Evolutionary conservation across 2,113 vertebrate genomes (phyloP).

Genomic region (Solea solea): DNA sequence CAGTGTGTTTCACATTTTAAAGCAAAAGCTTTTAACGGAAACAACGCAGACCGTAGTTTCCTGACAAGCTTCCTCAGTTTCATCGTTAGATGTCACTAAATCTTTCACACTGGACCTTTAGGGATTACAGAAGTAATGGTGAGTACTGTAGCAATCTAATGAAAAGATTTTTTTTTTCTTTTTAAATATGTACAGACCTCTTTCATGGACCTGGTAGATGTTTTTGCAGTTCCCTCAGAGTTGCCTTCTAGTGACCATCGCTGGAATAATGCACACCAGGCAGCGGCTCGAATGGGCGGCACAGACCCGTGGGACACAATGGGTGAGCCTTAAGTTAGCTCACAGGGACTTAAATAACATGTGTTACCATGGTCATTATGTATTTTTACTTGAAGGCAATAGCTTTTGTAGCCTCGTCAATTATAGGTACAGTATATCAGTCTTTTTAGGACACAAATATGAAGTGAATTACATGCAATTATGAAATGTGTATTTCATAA

Average conservation of each 20-base stretch:
- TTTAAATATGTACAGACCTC: constrained; percentile 84
- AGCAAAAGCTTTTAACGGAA: too few relatives aligned
- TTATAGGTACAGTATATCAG: not conserved
- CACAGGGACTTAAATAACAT: not conserved
- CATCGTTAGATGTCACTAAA: too few relatives aligned
- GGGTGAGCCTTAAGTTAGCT: constrained; percentile 64
- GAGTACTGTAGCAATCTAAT: not conserved
- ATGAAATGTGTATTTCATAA: not conserved
- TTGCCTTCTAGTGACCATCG: constrained; percentile 53
- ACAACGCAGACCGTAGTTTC: too few relatives aligned
- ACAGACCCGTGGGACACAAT: constrained; percentile 79
- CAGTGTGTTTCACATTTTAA: too few relatives aligned
- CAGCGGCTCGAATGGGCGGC: constrained; percentile 38
- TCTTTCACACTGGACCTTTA: not conserved
- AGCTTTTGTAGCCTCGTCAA: not conserved
- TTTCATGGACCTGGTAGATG: constrained; percentile 92
- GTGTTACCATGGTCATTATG: not conserved
- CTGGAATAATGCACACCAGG: constrained; percentile 67
- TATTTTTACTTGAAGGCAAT: not conserved
- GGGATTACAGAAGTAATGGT: not conserved
- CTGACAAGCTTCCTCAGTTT: too few relatives aligned
- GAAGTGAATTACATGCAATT: not conserved
- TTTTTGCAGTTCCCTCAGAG: constrained; percentile 84
- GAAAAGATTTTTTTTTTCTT: not conserved
- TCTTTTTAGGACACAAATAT: not conserved